Percentiles rank a stretch among this genome's conserved stretches.
Evolutionary conservation across 2,113 vertebrate species (phyloP).

Genomic region (Tetrax tetrax): DNA sequence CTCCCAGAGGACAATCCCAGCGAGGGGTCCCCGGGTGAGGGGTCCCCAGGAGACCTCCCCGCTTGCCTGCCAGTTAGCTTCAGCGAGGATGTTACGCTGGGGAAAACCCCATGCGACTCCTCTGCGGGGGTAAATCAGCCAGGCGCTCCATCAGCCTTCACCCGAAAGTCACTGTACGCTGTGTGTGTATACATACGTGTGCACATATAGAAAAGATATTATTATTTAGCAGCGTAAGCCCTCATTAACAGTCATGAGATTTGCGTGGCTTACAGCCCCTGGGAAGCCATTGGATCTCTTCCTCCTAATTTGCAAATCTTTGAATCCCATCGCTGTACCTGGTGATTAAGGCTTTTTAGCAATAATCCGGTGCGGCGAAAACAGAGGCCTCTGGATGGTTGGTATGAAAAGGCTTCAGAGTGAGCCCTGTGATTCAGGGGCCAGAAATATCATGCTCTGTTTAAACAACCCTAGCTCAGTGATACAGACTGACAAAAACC

Average conservation of each 20-base stretch:
- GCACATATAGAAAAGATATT: not conserved
- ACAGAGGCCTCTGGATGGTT: constrained; percentile 16
- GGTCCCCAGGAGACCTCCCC: not conserved
- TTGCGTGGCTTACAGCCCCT: not conserved
- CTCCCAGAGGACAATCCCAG: not conserved
- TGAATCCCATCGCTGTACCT: constrained; percentile 17
- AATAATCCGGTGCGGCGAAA: constrained; percentile 5
- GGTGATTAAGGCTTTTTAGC: constrained; percentile 42
- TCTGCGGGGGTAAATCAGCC: not conserved
- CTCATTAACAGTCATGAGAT: constrained; percentile 40
- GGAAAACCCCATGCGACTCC: not conserved
- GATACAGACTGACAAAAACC: constrained; percentile 49
- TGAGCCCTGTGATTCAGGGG: not conserved
- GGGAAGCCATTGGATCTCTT: constrained; percentile 47
- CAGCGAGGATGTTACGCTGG: rapidly evolving
- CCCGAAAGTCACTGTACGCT: not conserved
- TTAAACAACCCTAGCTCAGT: constrained; percentile 38
- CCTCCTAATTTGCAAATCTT: constrained; percentile 56
- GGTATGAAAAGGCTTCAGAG: not conserved
- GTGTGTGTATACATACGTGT: rapidly evolving
- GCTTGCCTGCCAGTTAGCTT: not conserved
- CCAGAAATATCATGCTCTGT: constrained; percentile 57
- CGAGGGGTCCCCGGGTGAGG: not conserved
- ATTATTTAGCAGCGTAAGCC: constrained; percentile 23
- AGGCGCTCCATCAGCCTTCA: not conserved